Evolutionary conservation across 1,140 invertebrate genomes (phyloP).

Genomic region (Saccostrea echinata): DNA sequence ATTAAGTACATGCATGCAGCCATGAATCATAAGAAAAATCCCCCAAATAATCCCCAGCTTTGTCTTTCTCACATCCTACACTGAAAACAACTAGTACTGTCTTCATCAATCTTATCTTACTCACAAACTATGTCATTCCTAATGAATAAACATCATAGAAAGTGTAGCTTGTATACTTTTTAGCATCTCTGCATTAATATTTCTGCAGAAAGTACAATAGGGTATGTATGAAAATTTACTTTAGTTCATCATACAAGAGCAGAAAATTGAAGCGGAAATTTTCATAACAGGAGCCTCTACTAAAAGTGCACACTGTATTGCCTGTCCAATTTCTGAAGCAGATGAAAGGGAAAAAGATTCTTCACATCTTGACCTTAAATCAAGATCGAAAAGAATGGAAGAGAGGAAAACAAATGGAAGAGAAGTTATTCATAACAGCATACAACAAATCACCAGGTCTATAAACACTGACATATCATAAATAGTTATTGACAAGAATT

Average conservation of each 20-base stretch:
- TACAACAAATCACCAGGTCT: too few species aligned
- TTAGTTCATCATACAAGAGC: too few species aligned
- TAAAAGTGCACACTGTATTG: too few species aligned
- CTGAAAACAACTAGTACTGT: not conserved
- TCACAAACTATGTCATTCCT: not conserved
- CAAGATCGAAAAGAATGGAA: too few species aligned
- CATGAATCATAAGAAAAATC: slow-evolving; percentile 9
- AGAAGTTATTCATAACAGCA: too few species aligned
- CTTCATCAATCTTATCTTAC: slow-evolving; percentile 8
- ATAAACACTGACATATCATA: too few species aligned
- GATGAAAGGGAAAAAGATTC: not conserved
- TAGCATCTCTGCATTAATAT: not conserved
- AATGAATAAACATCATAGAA: not conserved
- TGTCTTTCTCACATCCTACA: not conserved
- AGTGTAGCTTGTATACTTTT: not conserved
- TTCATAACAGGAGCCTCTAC: too few species aligned
- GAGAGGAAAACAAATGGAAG: too few species aligned
- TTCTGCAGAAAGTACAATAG: not conserved
- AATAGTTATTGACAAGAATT: too few species aligned
- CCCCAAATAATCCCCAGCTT: not conserved
- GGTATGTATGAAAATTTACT: too few species aligned
- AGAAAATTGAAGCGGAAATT: too few species aligned
- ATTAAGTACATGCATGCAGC: not conserved
- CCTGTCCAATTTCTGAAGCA: too few species aligned
- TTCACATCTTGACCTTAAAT: not conserved